Base-by-base conservation (phyloP, 2,797 vertebrate genomes). In the Trematomus bernacchii region DNA sequence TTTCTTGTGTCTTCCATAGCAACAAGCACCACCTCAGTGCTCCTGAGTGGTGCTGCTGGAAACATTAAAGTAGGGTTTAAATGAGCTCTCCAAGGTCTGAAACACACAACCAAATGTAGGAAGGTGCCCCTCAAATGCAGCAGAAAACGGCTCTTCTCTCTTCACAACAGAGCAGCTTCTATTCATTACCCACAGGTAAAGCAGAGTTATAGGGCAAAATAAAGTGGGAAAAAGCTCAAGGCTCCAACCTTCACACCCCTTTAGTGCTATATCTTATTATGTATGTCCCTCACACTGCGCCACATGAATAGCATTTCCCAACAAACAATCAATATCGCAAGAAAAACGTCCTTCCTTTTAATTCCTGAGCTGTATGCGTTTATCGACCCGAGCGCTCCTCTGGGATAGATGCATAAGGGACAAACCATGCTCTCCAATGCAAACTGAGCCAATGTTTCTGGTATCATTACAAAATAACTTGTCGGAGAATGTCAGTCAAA, bases 71-170 rank as follows among this genome's bases (percentile, higher is more conserved):
- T 63, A 70, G 66, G 66, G 70, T 89, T 85, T 93, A 91, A 92
- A 93, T 87, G 86, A 92, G 88, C 86, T 90, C 89, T 89, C 85
- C 86, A 91, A 93, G 88, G 91, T 88, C 88, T 92, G 71, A 83
- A 84, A 74, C 43, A 76, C 76, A 77, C 77, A 90, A 87, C 47
- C 76, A 66, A 89, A 88, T 65, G 77, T 58, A 81, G 82, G 83
- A 91, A 87, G 87, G 82, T 89, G 81, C 79, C 90, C 87, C 85
- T 85, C 73, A 80, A 87, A 83, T 53, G 71, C 66, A 66, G 67
- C 71, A 71, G 65, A 69, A 83, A 83, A 86, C 71, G 13, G 58
- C 53, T 80, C 50, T 40, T 76, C 69, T 80, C 65, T 42, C 76
- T 83, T 80, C 78, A 79, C 62, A 86, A 74, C 62, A 71, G 63